These are phyloP conservation scores for Apamea epomidion DNA, from an alignment of 2,888 invertebrate genomes.

Conservation along the genomic window DNA sequence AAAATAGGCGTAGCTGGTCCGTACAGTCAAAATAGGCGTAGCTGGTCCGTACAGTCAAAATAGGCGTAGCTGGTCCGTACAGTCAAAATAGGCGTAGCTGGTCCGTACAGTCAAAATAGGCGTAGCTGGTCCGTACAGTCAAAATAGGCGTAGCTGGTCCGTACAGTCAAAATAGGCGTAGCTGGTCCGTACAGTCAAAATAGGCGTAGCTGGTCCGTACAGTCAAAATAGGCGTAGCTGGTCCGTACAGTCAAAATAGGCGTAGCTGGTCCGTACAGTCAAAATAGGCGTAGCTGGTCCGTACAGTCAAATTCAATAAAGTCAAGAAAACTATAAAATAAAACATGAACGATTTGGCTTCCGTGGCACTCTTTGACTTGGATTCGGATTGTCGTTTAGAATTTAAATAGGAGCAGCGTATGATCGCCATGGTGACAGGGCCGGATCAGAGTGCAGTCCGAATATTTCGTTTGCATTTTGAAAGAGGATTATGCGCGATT, in stretches of 20 bases:
- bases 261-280: too few species aligned
- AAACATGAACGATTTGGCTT: conserved; percentile 1
- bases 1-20: too few species aligned
- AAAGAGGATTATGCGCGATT: conserved; percentile 13
- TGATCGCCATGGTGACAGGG: conserved; percentile 5
- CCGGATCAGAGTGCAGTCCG: not conserved
- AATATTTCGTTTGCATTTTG: conserved; percentile 11
- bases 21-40: too few species aligned
- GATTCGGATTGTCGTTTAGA: conserved; percentile 29
- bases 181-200: not conserved
- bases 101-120: conserved; percentile 4
- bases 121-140: too few species aligned
- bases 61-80: too few species aligned
- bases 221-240: not conserved
- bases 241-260: conserved; percentile 11
- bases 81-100: too few species aligned
- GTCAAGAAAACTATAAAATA: conserved; percentile 7
- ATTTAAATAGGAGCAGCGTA: conserved; percentile 47
- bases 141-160: not conserved
- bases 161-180: conserved; percentile 2
- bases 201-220: not conserved
- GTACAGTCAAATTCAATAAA: not conserved
- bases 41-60: conserved; percentile 7
- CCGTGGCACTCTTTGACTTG: conserved; percentile 3
- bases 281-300: too few species aligned